phyloP scores from a whole-genome alignment of 35 echinoderm and acorn worm genomes.

The Lytechinus pictus region DNA sequence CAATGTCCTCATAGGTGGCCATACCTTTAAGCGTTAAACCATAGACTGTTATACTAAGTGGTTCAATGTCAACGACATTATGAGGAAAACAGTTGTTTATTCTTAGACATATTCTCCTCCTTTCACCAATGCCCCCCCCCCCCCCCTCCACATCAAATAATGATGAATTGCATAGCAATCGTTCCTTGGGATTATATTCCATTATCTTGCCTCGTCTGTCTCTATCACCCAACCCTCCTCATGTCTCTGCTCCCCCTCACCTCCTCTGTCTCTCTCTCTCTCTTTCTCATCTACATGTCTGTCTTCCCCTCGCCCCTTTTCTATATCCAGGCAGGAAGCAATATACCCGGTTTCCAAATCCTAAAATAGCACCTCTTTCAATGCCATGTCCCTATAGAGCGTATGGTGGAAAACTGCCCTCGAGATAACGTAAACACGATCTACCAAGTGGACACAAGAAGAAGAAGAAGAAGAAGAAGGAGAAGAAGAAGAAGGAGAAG shows the following conservation, averaged over 20 bases:
- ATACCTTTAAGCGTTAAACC: neutral
- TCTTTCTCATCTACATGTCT: neutral
- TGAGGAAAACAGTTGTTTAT: neutral
- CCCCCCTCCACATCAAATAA: neutral
- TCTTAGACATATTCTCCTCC: neutral
- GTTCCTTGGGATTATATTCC: neutral
- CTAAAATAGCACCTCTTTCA: neutral
- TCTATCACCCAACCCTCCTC: neutral
- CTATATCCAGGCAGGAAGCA: neutral
- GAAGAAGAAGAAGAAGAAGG: too few species aligned
- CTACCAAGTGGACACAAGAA: too few species aligned
- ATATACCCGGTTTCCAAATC: neutral
- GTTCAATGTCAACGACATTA: neutral
- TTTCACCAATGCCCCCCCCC: neutral
- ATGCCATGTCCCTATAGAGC: neutral
- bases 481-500: too few species aligned
- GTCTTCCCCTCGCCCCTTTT: neutral
- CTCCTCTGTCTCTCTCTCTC: neutral
- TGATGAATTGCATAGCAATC: neutral
- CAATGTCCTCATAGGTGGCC: neutral
- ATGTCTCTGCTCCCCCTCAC: neutral
- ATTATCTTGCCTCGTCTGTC: neutral
- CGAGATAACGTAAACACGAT: neutral
- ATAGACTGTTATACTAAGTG: neutral
- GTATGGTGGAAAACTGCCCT: neutral